These are phyloP conservation scores for Drosophila asahinai DNA, from an alignment of 1,140 invertebrate species.

Conservation along the genomic window DNA sequence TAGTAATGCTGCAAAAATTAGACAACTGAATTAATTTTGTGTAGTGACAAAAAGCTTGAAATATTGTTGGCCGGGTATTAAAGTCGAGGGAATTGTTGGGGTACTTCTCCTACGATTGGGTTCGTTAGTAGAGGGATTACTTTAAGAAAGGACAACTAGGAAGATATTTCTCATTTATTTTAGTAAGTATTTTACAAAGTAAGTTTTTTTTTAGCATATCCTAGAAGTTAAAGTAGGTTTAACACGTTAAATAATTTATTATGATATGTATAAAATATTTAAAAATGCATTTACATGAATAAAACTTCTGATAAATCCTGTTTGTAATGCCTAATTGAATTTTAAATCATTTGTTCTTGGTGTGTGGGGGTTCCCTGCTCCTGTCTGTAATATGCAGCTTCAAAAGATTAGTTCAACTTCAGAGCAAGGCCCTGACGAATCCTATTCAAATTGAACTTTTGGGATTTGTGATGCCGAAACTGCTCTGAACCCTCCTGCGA, in stretches of 20 bases:
- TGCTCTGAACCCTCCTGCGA: neutral
- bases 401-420: neutral
- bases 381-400: conserved; percentile 11
- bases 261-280: too few species aligned
- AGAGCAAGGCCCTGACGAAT: conserved; percentile 54
- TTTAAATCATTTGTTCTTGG: neutral
- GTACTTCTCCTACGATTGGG: conserved; percentile 18
- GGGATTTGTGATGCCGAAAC: conserved; percentile 10
- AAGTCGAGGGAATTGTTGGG: conserved; percentile 34
- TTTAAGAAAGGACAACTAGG: neutral
- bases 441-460: conserved; percentile 25
- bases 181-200: neutral
- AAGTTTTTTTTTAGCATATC: neutral
- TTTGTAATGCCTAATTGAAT: neutral
- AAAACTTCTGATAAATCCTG: too few species aligned
- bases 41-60: conserved; percentile 78
- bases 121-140: conserved; percentile 59
- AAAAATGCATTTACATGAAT: too few species aligned
- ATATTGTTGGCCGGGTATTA: conserved; percentile 67
- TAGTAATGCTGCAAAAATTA: conserved; percentile 76
- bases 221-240: too few species aligned
- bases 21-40: conserved; percentile 82
- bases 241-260: too few species aligned
- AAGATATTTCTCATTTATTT: neutral
- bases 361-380: neutral